Conservation (phyloP, 92 coral and sea anemone genomes). For the Palythoa caribaeorum region DNA sequence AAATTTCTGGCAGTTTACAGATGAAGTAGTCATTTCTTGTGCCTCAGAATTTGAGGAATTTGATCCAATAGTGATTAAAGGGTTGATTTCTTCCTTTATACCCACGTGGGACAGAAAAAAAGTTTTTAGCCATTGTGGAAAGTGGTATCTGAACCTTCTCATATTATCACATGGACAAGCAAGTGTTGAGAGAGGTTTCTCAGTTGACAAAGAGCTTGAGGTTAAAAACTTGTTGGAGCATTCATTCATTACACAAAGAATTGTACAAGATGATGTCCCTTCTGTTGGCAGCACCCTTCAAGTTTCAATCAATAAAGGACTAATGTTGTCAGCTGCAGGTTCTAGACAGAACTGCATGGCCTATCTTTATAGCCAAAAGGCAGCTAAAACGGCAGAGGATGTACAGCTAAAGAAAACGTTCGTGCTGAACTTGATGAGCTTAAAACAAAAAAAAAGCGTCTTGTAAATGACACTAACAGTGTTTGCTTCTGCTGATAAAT, state of each 20-base stretch:
- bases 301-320: background rate
- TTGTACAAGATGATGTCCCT: background rate
- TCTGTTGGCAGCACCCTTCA: constrained; percentile 23
- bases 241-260: no score
- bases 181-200: constrained; percentile 23
- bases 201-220: background rate
- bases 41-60: constrained; percentile 51
- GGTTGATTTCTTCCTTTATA: constrained; percentile 49
- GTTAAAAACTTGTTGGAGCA: constrained; percentile 13
- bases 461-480: constrained; percentile 25
- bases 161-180: constrained; percentile 55
- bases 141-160: constrained; percentile 22
- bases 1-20: constrained; percentile 13
- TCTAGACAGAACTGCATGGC: constrained; percentile 35
- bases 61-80: constrained; percentile 37
- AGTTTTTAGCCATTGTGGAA: constrained; percentile 25
- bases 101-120: constrained; percentile 37
- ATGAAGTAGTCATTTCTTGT: constrained; percentile 35
- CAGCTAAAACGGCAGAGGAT: background rate
- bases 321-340: constrained; percentile 17
- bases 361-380: constrained; percentile 33
- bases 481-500: constrained; percentile 40
- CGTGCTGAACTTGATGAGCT: background rate
- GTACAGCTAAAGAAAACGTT: constrained; percentile 11
- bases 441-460: constrained; percentile 15